Base-by-base conservation (phyloP, 2,888 invertebrate genomes). In the Phengaris arion region DNA sequence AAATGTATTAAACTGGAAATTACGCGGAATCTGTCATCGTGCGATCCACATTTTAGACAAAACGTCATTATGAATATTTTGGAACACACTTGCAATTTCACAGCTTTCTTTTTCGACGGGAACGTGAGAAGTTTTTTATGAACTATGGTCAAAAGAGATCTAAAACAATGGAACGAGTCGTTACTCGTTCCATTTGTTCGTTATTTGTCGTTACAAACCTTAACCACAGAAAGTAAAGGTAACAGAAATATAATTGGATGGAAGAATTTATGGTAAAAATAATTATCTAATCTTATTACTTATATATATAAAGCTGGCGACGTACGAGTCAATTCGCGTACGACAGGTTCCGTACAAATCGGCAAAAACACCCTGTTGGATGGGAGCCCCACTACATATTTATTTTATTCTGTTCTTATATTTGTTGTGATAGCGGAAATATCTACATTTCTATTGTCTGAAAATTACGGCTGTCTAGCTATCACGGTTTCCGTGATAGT, bases 31-130 rank as follows among this genome's bases (percentile, higher is more conserved):
- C 22, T 13, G 35, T 64, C 64, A 45, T 35, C 35, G 64, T 48
- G 22, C 70, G 22, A 70, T 70, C 46, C 10, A 70, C 51, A 69
- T n/a, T 68, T 68, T 9, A 70, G 6, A 70, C 70, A 70, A 70
- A 70, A 22, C 51, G 51, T 15, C 6, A 48, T 70, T 70, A 51
- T 70, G 48, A 51, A 51, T 70, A 70, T 70, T 70, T 70, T 70
- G 51, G 70, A 15, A 51, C 51, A 15, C 51, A 15, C 51, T 15
- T 69, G 48, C 48, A 46, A 10, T 15, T 22, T 22, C 70, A 51
- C 48, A 48, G 15, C 70, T 70, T 70, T 70, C 70, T 51, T 69
- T 70, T 51, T 51, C 15, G 48, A 70, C 70, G 15, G 70, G 70
- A 51, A 70, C 70, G 70, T 70, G 70, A 51, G 70, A 70, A 70